These are phyloP conservation scores for Catharus bicknelli DNA, from an alignment of 2,113 vertebrate species.

Conservation along the genomic window DNA sequence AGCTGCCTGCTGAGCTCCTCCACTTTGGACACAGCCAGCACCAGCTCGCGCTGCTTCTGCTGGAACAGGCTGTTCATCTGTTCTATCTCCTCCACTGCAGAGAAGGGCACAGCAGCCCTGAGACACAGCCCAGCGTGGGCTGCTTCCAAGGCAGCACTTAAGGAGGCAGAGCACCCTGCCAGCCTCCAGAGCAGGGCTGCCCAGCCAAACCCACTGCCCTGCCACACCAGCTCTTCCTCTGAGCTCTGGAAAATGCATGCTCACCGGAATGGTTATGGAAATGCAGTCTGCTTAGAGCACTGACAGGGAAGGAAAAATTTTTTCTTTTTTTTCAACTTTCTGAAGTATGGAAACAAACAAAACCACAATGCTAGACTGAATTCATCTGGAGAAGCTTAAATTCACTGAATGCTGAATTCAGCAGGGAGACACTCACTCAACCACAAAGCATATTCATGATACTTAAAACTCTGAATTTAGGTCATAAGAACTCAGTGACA, in stretches of 20 bases:
- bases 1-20: conserved; percentile 94
- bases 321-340: not conserved
- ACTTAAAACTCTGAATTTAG: not conserved
- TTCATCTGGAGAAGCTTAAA: not conserved
- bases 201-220: not conserved
- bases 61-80: conserved; percentile 98
- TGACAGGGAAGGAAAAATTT: not conserved
- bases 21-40: conserved; percentile 90
- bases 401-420: not conserved
- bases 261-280: not conserved
- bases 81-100: conserved; percentile 94
- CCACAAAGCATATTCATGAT: not conserved
- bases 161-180: not conserved
- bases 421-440: not conserved
- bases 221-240: not conserved
- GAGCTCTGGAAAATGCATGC: not conserved
- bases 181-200: not conserved
- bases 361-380: not conserved
- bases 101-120: conserved; percentile 46
- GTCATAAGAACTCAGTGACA: not conserved
- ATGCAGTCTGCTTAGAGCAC: not conserved
- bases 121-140: conserved; percentile 46
- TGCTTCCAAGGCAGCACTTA: conserved; percentile 15
- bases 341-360: conserved; percentile 1
- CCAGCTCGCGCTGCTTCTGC: conserved; percentile 94